These are phyloP conservation scores for Coluber constrictor DNA, from an alignment of 2,797 vertebrate genomes.

Conservation along the genomic window DNA sequence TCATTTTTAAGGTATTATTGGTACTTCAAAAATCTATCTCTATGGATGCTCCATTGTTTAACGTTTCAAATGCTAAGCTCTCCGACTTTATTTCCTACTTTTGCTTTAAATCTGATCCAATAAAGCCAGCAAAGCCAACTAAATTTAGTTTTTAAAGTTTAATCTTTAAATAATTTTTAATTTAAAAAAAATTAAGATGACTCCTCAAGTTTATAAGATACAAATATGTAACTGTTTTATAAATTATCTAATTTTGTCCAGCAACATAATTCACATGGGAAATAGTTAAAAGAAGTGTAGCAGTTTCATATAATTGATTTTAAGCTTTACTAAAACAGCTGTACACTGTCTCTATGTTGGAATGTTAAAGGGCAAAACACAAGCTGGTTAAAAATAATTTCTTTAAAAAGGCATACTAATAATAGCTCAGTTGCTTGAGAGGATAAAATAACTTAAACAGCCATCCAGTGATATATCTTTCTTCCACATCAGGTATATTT, in stretches of 20 bases:
- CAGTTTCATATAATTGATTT: background rate
- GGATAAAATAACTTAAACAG: background rate
- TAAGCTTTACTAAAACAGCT: background rate
- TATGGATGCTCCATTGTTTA: background rate
- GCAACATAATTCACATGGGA: background rate
- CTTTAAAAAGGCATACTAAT: background rate
- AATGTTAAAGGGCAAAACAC: background rate
- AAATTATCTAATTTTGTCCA: constrained; percentile 25
- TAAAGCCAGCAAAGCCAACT: constrained; percentile 27
- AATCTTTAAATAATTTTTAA: background rate
- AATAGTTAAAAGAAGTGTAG: background rate
- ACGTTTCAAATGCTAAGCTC: background rate
- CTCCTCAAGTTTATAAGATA: background rate
- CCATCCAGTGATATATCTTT: background rate
- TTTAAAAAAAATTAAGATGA: background rate
- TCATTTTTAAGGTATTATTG: background rate
- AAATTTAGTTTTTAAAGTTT: constrained; percentile 10
- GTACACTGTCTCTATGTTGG: background rate
- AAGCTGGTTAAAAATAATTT: background rate
- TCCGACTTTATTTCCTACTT: constrained; percentile 21
- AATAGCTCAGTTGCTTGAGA: background rate
- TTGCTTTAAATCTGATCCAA: constrained; percentile 40
- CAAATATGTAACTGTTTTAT: background rate
- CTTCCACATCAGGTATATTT: background rate
- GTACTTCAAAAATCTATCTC: background rate